phyloP scores from a whole-genome alignment of 2,888 invertebrate genomes.

The Eupeodes luniger region DNA sequence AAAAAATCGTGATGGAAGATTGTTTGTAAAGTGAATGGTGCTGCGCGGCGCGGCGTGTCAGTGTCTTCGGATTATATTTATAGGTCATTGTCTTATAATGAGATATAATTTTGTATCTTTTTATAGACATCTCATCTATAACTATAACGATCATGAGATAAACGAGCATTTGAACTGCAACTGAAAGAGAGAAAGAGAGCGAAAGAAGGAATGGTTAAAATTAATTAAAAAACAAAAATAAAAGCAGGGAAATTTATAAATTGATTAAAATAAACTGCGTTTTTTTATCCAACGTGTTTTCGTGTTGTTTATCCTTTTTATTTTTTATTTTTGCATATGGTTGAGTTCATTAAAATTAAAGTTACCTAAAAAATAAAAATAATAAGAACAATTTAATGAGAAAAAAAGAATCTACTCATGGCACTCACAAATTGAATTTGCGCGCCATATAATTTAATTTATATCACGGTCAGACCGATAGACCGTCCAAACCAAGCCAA shows the following conservation, averaged over 20 bases:
- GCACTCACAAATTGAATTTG: constrained; percentile 62
- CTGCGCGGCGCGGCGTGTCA: background rate
- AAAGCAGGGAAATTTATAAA: constrained; percentile 35
- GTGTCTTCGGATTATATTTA: constrained; percentile 27
- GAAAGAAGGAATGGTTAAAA: constrained; percentile 5
- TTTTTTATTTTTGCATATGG: constrained; percentile 22
- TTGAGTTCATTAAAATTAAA: constrained; percentile 27
- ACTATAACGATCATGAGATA: background rate
- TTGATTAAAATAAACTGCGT: constrained; percentile 32
- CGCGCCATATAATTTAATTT: constrained; percentile 71
- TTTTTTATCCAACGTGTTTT: too few species aligned
- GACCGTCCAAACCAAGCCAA: background rate
- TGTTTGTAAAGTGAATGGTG: constrained; percentile 18
- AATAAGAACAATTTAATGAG: background rate
- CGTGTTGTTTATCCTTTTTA: background rate
- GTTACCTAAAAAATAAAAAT: constrained; percentile 6
- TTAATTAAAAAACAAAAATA: constrained; percentile 28
- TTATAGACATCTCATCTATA: background rate
- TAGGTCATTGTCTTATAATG: constrained; percentile 31
- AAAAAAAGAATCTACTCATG: background rate
- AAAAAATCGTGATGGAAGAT: constrained; percentile 21
- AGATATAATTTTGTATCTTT: constrained; percentile 31
- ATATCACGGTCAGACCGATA: constrained; percentile 46
- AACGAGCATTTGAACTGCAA: background rate
- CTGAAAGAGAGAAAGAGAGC: background rate